Evolutionary conservation across 2,113 vertebrate genomes (phyloP), one percentile per base, ranked within the genome.

Genomic region (Todiramphus chloris): DNA sequence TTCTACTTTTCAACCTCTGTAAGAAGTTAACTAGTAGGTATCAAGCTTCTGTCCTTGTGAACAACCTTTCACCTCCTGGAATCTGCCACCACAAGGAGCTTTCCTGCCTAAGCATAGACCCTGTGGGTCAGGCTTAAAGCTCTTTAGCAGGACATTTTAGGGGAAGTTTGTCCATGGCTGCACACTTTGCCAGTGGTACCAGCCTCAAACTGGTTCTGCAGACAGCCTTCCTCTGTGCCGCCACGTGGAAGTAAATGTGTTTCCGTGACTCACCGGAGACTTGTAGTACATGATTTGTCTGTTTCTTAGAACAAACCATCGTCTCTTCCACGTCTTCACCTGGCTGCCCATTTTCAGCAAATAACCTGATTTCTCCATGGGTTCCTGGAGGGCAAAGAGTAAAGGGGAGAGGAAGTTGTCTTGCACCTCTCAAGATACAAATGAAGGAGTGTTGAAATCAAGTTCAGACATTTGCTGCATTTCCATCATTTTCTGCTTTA

Each of bases 221-320:
- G 43, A 31, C 35, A 75, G 35, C 33, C 25, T 66, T 79, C 15
- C 31, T 21, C 56, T 62, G 14, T 59, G 24, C 31, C 39, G 90
- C 46, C 53, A 55, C 37, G 62, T 9, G 55, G 33, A 24, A 70
- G 24, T 35, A 30, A 62, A 48, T 11, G 18, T 41, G 64, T 53
- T 11, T 16, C 46, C 69, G 28, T 35, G 53, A 98, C 99, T 99
- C 96, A 99, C 99, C 13, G 99, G 99, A 63, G 99, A 98, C 87
- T 99, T 99, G 96, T 99, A 99, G 97, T 99, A 99, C 91, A 98
- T 98, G 82, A 99, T 98, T 86, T 99, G 99, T 88, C 98, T 98
- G 56, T 99, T 99, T 93, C 98, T 98, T 88, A 99, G 97, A 90
- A 99, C 98, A 96, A 99, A 99, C 99, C 99, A 99, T 90, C 99